Evolutionary conservation across 2,113 vertebrate species (phyloP).

Genomic region (Canis aureus): DNA sequence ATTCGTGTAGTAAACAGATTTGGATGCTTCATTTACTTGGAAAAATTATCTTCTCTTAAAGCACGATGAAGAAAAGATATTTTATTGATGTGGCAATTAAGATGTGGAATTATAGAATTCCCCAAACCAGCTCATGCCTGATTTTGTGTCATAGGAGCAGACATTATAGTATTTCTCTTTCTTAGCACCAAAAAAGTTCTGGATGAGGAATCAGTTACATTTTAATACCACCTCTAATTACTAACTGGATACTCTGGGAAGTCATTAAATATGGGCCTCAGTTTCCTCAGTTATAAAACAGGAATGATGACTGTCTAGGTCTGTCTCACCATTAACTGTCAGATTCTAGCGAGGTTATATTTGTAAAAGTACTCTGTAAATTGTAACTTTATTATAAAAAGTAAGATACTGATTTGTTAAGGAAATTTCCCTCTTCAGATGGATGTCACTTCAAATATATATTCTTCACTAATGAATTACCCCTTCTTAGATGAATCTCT

Average conservation of each 20-base stretch:
- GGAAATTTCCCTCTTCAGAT: constrained; percentile 15
- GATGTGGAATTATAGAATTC: background rate
- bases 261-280: background rate
- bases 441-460: constrained; percentile 11
- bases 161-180: background rate
- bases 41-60: constrained; percentile 38
- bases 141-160: background rate
- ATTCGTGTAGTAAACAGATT: constrained; percentile 4
- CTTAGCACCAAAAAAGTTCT: background rate
- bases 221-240: constrained; percentile 31
- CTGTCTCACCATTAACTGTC: background rate
- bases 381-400: background rate
- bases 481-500: background rate
- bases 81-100: constrained; percentile 16
- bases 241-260: background rate
- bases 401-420: background rate
- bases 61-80: background rate
- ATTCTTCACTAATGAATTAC: background rate
- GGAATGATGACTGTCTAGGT: background rate
- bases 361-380: constrained; percentile 15
- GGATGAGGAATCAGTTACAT: background rate
- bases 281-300: background rate
- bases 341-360: background rate
- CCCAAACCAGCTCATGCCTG: background rate
- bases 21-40: constrained; percentile 7